Percentiles rank a stretch among this genome's conserved stretches.
phyloP scores from a whole-genome alignment of 2,113 vertebrate species.

The Alaudala cheleensis region DNA sequence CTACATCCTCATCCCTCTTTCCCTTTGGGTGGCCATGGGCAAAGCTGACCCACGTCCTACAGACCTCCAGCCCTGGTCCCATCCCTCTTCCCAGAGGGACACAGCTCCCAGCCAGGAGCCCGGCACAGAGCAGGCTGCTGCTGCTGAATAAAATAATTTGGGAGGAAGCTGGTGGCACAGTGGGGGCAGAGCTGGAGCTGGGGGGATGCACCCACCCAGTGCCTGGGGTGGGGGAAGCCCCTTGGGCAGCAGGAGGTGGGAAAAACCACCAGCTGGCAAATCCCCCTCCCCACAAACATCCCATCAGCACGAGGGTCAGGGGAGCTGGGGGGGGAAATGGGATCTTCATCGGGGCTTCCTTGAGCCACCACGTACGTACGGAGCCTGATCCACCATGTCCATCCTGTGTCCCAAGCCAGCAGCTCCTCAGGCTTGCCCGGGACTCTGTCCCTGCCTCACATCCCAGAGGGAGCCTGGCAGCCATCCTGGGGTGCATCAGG shows the following conservation, averaged over 20 bases:
- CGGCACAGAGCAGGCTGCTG: rapidly evolving
- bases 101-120: background rate
- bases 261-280: background rate
- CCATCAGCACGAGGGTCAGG: rapidly evolving
- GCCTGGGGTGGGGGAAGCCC: background rate
- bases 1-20: background rate
- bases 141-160: background rate
- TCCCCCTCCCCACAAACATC: rapidly evolving
- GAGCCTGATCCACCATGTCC: background rate
- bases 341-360: background rate
- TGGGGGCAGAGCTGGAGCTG: background rate
- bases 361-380: background rate
- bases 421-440: background rate
- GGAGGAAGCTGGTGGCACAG: background rate
- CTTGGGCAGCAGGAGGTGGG: background rate
- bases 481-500: rapidly evolving
- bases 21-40: background rate
- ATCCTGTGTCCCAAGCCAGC: rapidly evolving
- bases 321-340: background rate
- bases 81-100: background rate
- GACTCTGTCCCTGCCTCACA: background rate
- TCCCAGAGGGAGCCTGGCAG: background rate
- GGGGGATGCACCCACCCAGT: background rate
- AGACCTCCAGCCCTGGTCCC: background rate
- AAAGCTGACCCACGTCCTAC: background rate